Conservation (phyloP, 2,888 invertebrate genomes). For the Drosophila colorata region DNA sequence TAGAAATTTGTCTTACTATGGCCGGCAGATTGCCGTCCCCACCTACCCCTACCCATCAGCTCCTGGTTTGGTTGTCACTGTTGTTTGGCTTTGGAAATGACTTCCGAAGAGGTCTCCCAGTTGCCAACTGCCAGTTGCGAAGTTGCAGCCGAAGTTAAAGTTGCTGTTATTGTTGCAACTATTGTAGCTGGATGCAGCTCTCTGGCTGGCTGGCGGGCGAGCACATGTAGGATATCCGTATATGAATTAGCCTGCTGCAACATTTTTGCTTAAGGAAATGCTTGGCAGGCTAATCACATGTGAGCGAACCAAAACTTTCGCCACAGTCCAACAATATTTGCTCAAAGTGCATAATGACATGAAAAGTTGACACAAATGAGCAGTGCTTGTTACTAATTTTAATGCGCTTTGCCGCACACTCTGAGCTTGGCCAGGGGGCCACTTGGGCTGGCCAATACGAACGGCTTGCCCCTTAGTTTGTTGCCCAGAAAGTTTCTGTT, state of each 20-base stretch:
- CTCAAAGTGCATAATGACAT: conserved; percentile 81
- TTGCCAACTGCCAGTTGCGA: conserved; percentile 34
- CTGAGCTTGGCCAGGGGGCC: conserved; percentile 25
- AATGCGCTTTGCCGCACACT: conserved; percentile 67
- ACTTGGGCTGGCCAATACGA: conserved; percentile 1
- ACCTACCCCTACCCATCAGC: neutral
- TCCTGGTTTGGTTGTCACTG: conserved; percentile 50
- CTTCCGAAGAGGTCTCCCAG: conserved; percentile 62
- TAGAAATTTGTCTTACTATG: conserved; percentile 71
- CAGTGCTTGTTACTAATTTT: conserved; percentile 80
- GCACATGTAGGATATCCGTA: conserved; percentile 62
- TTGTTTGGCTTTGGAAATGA: conserved; percentile 75
- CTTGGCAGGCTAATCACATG: conserved; percentile 73
- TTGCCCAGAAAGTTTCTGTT: conserved; percentile 69
- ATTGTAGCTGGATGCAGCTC: conserved; percentile 8
- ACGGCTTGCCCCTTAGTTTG: conserved; percentile 20
- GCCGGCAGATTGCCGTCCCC: conserved; percentile 9
- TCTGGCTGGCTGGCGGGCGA: conserved; percentile 3
- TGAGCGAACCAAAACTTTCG: conserved; percentile 62
- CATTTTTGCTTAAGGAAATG: conserved; percentile 77
- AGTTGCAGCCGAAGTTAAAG: conserved; percentile 36
- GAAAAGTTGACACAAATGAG: conserved; percentile 83
- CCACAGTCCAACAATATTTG: conserved; percentile 74
- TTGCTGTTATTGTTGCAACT: conserved; percentile 19
- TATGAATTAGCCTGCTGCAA: conserved; percentile 64